Conservation (phyloP, 2,113 vertebrate genomes). For the Sula dactylatra region DNA sequence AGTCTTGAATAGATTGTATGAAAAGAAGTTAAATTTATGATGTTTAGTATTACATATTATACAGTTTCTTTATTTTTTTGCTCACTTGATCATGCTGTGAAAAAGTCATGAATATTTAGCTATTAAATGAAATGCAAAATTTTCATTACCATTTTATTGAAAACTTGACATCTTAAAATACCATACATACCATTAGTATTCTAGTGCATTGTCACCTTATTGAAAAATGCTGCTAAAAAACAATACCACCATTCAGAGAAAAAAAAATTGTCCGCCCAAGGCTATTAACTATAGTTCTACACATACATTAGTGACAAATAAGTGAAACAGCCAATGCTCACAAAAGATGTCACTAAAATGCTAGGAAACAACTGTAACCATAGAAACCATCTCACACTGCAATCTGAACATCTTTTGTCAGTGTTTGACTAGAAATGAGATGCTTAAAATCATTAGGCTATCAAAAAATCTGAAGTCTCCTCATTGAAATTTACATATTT, state of each 20-base stretch:
- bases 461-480: conserved; percentile 84
- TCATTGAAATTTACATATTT: conserved; percentile 85
- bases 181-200: conserved; percentile 86
- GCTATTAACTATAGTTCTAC: conserved; percentile 86
- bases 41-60: conserved; percentile 76
- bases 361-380: conserved; percentile 87
- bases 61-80: conserved; percentile 81
- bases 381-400: conserved; percentile 86
- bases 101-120: conserved; percentile 85
- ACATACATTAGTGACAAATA: conserved; percentile 88
- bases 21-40: conserved; percentile 76
- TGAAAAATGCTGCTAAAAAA: conserved; percentile 85
- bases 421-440: conserved; percentile 86
- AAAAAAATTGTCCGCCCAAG: conserved; percentile 82
- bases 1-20: conserved; percentile 65
- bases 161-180: conserved; percentile 87
- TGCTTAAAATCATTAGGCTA: conserved; percentile 87
- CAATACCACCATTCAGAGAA: conserved; percentile 81
- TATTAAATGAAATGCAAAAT: conserved; percentile 86
- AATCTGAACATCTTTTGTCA: conserved; percentile 87
- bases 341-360: conserved; percentile 87
- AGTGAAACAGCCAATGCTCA: conserved; percentile 85
- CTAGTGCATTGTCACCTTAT: conserved; percentile 85
- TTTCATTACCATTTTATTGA: conserved; percentile 86
- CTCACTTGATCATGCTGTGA: conserved; percentile 78